Conservation (phyloP, 1,140 invertebrate genomes). For the Neelides sp. region DNA sequence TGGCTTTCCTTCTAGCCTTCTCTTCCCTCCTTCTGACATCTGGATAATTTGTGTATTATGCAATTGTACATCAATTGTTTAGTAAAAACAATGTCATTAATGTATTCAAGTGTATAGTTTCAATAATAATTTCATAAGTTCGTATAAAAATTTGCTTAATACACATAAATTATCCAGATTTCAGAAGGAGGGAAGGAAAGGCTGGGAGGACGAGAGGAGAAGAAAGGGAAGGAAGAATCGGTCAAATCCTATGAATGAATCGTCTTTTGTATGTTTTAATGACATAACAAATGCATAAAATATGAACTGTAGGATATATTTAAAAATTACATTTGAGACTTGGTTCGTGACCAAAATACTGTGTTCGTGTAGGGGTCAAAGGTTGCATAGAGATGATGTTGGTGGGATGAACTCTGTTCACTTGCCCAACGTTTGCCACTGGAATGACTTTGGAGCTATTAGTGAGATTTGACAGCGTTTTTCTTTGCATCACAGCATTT, state of each 20-base stretch:
- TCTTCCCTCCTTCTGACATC: neutral
- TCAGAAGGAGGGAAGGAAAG: neutral
- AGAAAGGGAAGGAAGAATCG: neutral
- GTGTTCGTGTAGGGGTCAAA: constrained; percentile 39
- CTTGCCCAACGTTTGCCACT: constrained; percentile 7
- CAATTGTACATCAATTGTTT: too few relatives aligned
- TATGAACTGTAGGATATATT: neutral
- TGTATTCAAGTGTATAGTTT: too few relatives aligned
- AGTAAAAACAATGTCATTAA: too few relatives aligned
- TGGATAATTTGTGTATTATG: neutral
- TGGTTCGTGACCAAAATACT: constrained; percentile 75
- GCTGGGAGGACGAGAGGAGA: neutral
- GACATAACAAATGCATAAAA: constrained; percentile 3
- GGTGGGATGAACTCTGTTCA: neutral
- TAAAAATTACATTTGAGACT: constrained; percentile 54
- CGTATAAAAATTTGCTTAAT: constrained; percentile 1
- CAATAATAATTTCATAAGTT: too few relatives aligned
- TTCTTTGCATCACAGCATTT: constrained; percentile 17
- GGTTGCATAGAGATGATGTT: constrained; percentile 22
- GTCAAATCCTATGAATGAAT: too few relatives aligned
- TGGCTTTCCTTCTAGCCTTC: neutral
- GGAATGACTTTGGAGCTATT: constrained; percentile 11
- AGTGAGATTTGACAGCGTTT: constrained; percentile 11
- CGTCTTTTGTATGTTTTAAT: too few relatives aligned
- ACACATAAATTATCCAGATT: neutral